These are phyloP conservation scores for Orchesellides sinensis DNA, from an alignment of 2,888 invertebrate species.

Conservation along the genomic window DNA sequence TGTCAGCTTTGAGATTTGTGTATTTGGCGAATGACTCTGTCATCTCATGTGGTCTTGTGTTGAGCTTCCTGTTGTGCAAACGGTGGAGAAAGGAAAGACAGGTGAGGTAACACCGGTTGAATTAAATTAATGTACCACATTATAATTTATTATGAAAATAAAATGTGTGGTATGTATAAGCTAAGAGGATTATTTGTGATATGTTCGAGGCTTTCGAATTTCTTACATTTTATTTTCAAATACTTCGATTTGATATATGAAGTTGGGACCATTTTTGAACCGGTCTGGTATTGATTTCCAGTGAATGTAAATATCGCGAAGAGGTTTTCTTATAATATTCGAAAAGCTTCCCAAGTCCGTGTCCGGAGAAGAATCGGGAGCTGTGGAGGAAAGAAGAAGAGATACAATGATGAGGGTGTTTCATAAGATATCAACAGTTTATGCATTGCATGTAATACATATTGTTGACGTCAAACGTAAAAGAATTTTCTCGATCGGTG, in stretches of 20 bases:
- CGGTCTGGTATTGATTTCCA: conserved; percentile 86
- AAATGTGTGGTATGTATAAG: neutral
- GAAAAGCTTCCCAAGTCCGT: conserved; percentile 87
- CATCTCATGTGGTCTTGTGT: conserved; percentile 59
- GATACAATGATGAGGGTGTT: neutral
- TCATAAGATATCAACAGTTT: neutral
- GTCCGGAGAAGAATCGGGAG: conserved; percentile 84
- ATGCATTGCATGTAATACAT: neutral
- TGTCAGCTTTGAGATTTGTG: conserved; percentile 77
- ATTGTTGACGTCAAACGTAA: neutral
- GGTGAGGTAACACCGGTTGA: neutral
- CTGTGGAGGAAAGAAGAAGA: conserved; percentile 75
- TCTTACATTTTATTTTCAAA: conserved; percentile 76
- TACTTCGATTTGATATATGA: conserved; percentile 82
- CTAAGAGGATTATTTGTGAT: neutral
- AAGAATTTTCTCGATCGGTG: no score
- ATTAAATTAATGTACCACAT: neutral
- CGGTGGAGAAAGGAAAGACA: conserved; percentile 21
- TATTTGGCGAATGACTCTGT: conserved; percentile 81
- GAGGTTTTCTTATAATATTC: conserved; percentile 60
- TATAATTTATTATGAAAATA: neutral
- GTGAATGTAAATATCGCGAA: conserved; percentile 84
- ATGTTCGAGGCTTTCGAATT: no score
- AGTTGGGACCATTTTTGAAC: conserved; percentile 86
- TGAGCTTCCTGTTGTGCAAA: conserved; percentile 23